Base-by-base conservation (phyloP, 1,140 invertebrate species). In the Phocides pigmalion region DNA sequence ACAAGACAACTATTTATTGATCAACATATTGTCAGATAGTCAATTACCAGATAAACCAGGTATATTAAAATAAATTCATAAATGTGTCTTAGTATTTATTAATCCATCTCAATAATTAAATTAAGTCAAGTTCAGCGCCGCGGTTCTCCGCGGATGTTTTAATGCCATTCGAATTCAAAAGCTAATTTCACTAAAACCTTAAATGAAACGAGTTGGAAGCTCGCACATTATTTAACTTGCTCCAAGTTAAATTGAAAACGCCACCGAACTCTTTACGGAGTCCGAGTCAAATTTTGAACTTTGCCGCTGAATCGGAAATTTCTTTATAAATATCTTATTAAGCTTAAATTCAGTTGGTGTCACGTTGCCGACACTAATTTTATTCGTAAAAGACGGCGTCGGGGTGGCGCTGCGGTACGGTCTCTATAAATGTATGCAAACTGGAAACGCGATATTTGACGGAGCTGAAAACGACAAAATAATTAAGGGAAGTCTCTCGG, bases 241-340 rank as follows among this genome's bases (percentile, higher is more conserved):
- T 81, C 79, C 76, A 90, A 90, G 79, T 89, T 90, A 89, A 90
- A 90, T 89, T 90, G 87, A 88, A 88, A 89, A 90, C 77, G 85
- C 79, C 72, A 84, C 75, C 75, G 66, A 90, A 91, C 89, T 91
- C 89, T 87, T 88, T 88, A 81, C 80, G 75, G 76, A 84, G 80
- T 81, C 77, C 72, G 78, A 87, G 78, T 88, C 84, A 87, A 91
- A 89, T 87, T 89, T 84, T 89, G 85, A 89, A 91, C 85, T 91
- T 89, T 87, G 85, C 82, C 74, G 82, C 80, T 89, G 88, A 90
- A 90, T 91, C 77, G 83, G 87, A 91, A 87, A 89, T 87, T 88
- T 87, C 88, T 89, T 89, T 89, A 91, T 91, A 91, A 91, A 91
- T 91, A 91, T 89, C 81, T 89, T 89, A 91, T 89, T 87, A 89